Percentiles rank a stretch among this genome's conserved stretches.
phyloP scores from a whole-genome alignment of 2,888 invertebrate genomes.

The Ichneumoninae sp. region DNA sequence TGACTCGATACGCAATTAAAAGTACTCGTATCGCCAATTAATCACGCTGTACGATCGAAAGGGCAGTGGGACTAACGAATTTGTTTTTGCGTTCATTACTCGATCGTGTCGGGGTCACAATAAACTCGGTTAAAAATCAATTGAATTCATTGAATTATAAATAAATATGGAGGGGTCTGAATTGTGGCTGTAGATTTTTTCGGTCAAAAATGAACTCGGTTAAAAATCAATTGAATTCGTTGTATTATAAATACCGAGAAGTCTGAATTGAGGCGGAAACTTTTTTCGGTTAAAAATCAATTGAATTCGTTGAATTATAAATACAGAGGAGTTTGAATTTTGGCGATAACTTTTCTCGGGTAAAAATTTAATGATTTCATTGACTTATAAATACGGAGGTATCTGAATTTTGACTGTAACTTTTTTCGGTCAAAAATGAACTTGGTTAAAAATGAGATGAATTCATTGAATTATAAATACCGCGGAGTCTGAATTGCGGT shows the following conservation, averaged over 20 bases:
- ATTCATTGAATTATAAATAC: conserved; percentile 17
- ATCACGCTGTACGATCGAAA: conserved; percentile 23
- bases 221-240: too few relatives aligned
- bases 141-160: not conserved
- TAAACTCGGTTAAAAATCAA: conserved; percentile 1
- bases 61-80: conserved; percentile 54
- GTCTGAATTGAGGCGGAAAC: too few relatives aligned
- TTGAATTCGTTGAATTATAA: not conserved
- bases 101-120: conserved; percentile 36
- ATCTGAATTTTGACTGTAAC: not conserved
- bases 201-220: too few relatives aligned
- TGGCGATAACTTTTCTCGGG: conserved; percentile 4
- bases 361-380: not conserved
- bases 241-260: too few relatives aligned
- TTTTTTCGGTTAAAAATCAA: too few relatives aligned
- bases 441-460: not conserved
- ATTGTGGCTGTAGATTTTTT: too few relatives aligned
- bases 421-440: conserved; percentile 4
- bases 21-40: conserved; percentile 34
- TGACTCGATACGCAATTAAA: conserved; percentile 38
- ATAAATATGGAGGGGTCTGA: too few relatives aligned
- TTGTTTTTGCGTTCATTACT: conserved; percentile 6
- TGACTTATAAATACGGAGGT: conserved; percentile 12
- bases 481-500: not conserved
- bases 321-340: not conserved